Evolutionary conservation across 2,888 invertebrate genomes (phyloP), one percentile per base, ranked within the genome.

Genomic region (Catocala nupta): DNA sequence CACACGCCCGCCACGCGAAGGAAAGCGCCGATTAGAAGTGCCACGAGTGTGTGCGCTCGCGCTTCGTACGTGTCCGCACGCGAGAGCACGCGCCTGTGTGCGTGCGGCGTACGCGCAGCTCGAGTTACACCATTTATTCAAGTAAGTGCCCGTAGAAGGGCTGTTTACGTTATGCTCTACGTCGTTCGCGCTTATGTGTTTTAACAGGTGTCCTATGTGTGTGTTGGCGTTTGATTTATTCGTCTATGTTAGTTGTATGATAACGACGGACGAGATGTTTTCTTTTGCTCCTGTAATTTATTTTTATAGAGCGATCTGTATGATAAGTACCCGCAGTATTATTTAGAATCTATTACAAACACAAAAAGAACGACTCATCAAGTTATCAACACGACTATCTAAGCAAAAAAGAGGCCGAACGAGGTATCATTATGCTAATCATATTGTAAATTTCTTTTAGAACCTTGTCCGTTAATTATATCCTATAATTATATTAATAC

Each of bases 1-100:
- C 93, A 92, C 93, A 93, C 93, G 93, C 84, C 90, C 71, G 93
- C 86, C 93, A 93, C 93, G 93, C 93, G 93, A 90, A 91, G 90
- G 86, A 90, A 89, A 89, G 88, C 90, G 85, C 73, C 89, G 88
- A 90, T 90, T 90, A 90, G 90, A 89, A 81, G 81, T 80, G 73
- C 74, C 68, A 70, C 80, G 83, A 78, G 83, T 81, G 85, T 84
- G 86, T 84, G 83, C 78, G 62, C 83, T 81, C 75, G 82, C 77
- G 69, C 57, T 70, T 56, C 60, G 70, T 66, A 49, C 69, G 78
- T 73, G 76, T 77, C 65, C 75, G 77, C 73, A 77, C 76, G 68
- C 77, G 72, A 62, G 48, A 45, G 54, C 52, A 7, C 58, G 5
- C 33, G 61, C 48, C 50, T 70, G 72, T 78, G 74, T 78, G 80